phyloP scores from a whole-genome alignment of 2,888 invertebrate species.

The Podotricha telesiphe region DNA sequence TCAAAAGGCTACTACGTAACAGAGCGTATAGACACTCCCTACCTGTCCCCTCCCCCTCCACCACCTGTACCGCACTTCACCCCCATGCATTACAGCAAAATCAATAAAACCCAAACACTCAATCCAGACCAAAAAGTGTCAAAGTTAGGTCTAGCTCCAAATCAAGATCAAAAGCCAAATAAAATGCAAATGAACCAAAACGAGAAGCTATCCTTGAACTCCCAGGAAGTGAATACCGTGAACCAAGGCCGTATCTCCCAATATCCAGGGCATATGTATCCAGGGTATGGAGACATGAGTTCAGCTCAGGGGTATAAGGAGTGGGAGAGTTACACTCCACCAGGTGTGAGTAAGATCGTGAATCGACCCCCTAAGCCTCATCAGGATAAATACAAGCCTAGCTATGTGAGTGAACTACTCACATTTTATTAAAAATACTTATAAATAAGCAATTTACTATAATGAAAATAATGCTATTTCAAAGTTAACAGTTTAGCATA shows the following conservation, averaged over 20 bases:
- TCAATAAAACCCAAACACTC: slow-evolving; percentile 20
- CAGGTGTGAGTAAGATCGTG: slow-evolving; percentile 70
- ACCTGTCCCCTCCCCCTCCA: slow-evolving; percentile 48
- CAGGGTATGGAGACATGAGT: slow-evolving; percentile 36
- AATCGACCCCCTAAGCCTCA: slow-evolving; percentile 74
- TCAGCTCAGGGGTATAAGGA: slow-evolving; percentile 63
- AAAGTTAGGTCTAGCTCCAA: slow-evolving; percentile 3
- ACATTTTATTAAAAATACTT: no score
- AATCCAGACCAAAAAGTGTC: slow-evolving; percentile 13
- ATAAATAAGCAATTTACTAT: no score
- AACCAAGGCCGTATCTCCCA: slow-evolving; percentile 28
- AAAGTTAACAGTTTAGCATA: no score
- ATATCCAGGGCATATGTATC: slow-evolving; percentile 20
- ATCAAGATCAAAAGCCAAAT: not conserved
- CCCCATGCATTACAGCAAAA: slow-evolving; percentile 17
- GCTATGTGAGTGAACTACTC: slow-evolving; percentile 69
- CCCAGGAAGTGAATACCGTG: not conserved
- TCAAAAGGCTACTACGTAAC: slow-evolving; percentile 76
- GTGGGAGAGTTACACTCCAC: slow-evolving; percentile 64
- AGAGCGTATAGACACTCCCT: slow-evolving; percentile 66
- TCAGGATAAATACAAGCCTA: slow-evolving; percentile 71
- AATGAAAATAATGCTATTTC: no score
- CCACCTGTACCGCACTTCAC: slow-evolving; percentile 30
- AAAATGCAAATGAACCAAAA: not conserved
- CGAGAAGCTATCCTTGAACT: slow-evolving; percentile 10